phyloP scores from a whole-genome alignment of 37 sponge, comb jelly and placozoan genomes.

The Geodia barretti region DNA sequence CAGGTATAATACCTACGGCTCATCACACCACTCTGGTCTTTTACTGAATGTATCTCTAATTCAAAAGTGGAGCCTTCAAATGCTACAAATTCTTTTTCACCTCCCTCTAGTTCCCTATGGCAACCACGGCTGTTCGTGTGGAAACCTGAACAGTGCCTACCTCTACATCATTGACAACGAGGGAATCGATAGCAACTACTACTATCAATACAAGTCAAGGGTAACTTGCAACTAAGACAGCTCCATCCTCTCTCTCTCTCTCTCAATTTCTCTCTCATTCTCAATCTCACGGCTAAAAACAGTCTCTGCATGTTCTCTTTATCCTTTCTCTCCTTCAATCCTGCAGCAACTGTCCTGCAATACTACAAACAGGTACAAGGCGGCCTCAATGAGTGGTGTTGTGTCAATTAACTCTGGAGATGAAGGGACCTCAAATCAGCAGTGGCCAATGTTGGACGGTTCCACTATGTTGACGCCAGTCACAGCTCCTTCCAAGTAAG shows the following conservation, averaged over 20 bases:
- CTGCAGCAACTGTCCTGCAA: constrained; percentile 59
- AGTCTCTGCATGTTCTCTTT: not conserved
- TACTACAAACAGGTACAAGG: constrained; percentile 28
- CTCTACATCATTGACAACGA: constrained; percentile 66
- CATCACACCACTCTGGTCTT: too few relatives aligned
- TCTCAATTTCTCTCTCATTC: not conserved
- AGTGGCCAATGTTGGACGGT: constrained; percentile 22
- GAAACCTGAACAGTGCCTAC: constrained; percentile 65
- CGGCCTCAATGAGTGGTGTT: constrained; percentile 60
- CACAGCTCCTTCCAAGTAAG: constrained; percentile 39
- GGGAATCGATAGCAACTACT: constrained; percentile 62
- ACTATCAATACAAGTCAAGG: constrained; percentile 62
- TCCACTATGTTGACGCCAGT: constrained; percentile 17
- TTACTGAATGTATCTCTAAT: too few relatives aligned
- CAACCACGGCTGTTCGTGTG: constrained; percentile 81
- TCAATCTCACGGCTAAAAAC: not conserved
- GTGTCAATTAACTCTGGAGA: constrained; percentile 41
- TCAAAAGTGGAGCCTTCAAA: constrained; percentile 54
- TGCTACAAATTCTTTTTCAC: constrained; percentile 59
- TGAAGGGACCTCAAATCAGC: constrained; percentile 39
- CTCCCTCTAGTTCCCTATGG: constrained; percentile 63
- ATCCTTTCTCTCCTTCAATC: too few relatives aligned
- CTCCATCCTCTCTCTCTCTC: not conserved
- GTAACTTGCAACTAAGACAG: constrained; percentile 19
- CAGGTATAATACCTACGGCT: constrained; percentile 24